Conservation (phyloP, 2,113 vertebrate species). For the Hystrix brachyura region DNA sequence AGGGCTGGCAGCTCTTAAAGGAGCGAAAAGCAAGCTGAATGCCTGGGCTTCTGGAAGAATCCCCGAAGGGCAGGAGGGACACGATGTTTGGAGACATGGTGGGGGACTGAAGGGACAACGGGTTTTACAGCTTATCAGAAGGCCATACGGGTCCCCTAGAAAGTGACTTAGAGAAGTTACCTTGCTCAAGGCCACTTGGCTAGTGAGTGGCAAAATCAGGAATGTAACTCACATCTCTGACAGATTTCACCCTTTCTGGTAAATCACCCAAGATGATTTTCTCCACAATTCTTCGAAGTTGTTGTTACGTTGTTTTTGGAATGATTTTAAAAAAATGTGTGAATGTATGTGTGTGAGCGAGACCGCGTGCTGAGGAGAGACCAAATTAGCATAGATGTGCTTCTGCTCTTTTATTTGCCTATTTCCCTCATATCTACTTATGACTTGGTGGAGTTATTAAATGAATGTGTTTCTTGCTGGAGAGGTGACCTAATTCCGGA, state of each 20-base stretch:
- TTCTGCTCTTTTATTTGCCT: conserved; percentile 3
- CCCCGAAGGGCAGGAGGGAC: neutral
- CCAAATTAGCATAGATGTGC: neutral
- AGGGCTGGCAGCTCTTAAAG: neutral
- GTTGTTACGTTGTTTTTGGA: neutral
- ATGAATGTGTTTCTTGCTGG: neutral
- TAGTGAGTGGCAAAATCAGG: neutral
- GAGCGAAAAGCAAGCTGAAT: neutral
- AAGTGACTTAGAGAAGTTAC: neutral
- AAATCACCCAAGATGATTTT: neutral
- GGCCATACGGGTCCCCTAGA: neutral
- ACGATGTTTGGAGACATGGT: neutral
- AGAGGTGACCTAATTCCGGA: neutral
- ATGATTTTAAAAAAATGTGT: neutral
- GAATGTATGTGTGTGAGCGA: neutral
- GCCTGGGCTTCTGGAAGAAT: conserved; percentile 21
- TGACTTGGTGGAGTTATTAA: neutral
- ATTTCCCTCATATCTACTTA: neutral
- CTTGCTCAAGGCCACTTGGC: neutral
- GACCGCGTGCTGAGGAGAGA: neutral
- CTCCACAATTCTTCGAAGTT: neutral
- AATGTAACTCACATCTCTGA: neutral
- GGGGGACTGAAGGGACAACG: neutral
- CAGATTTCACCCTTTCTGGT: neutral
- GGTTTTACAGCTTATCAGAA: neutral